Evolutionary conservation across 2,888 invertebrate genomes (phyloP), one percentile per base, ranked within the genome.

Genomic region (Drosophila pegasa): DNA sequence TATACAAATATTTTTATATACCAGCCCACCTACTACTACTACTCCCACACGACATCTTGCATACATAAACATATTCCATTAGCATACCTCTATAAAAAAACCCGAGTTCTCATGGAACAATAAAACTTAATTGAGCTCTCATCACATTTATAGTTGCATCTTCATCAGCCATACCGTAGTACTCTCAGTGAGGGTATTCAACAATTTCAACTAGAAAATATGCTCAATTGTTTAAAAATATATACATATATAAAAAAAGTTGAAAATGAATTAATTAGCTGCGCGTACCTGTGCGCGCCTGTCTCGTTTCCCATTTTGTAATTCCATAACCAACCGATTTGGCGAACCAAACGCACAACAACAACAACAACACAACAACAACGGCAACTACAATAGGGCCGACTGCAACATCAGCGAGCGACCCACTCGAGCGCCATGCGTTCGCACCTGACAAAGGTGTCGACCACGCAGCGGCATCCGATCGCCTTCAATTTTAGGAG

Each of bases 371-470:
- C 31, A 7, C 10, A 16, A 55, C 40, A 18, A n/a, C 27, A 40
- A 54, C 33, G 10, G 22, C 35, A 45, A 66, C 16, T 50, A 52
- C 40, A 84, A 87, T 66, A 90, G 55, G 76, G 78, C 20, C 80
- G 89, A 9, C 48, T 90, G 62, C 70, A 79, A 65, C 85, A 80
- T 54, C 86, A 82, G 68, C 69, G 70, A 45, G 82, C 89, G 50
- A 92, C 92, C 18, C 89, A 90, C 61, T 78, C 92, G 45, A 91
- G 92, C 61, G 73, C 75, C 20, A 89, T 88, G 52, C 82, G 92
- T 18, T 90, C 91, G 48, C 87, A 90, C 72, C 68, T 90, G 68
- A 78, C 83, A 31, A 86, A 83, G 65, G 78, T 85, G 57, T 90
- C 91, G 41, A 56, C 79, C 9, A 78, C 79, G 43, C 83, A 81